phyloP scores from a whole-genome alignment of 2,888 invertebrate genomes.

The Lasioglossum calceatum region DNA sequence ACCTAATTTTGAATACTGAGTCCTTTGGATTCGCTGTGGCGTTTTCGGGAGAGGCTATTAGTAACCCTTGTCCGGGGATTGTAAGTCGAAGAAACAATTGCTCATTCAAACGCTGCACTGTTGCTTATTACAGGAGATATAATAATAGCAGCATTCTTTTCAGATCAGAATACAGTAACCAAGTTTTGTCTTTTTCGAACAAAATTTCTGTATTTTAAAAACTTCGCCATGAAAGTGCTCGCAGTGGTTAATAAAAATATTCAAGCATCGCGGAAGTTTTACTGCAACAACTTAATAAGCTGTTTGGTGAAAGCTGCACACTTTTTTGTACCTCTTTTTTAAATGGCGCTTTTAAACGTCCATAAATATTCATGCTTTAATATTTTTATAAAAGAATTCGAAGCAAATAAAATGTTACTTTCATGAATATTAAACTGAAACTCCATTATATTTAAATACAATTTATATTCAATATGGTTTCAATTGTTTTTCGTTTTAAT shows the following conservation, averaged over 20 bases:
- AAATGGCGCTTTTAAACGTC: neutral
- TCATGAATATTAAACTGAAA: neutral
- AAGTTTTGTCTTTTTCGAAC: neutral
- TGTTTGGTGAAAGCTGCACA: neutral
- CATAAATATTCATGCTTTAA: neutral
- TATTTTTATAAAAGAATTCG: neutral
- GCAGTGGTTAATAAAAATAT: neutral
- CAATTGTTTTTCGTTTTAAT: neutral
- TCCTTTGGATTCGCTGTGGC: neutral
- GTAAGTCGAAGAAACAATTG: neutral
- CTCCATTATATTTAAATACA: neutral
- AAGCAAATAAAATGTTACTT: neutral
- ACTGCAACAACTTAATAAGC: neutral
- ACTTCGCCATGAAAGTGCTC: neutral
- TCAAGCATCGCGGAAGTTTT: neutral
- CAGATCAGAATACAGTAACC: neutral
- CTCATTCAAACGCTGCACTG: neutral
- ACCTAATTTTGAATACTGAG: neutral
- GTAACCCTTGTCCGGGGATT: neutral
- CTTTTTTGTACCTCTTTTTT: neutral
- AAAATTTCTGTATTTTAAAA: neutral
- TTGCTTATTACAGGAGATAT: neutral
- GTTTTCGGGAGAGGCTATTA: neutral
- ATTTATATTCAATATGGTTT: neutral
- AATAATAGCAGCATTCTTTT: neutral